phyloP scores from a whole-genome alignment of 2,888 invertebrate genomes.

The Troglohyphantes excavatus region DNA sequence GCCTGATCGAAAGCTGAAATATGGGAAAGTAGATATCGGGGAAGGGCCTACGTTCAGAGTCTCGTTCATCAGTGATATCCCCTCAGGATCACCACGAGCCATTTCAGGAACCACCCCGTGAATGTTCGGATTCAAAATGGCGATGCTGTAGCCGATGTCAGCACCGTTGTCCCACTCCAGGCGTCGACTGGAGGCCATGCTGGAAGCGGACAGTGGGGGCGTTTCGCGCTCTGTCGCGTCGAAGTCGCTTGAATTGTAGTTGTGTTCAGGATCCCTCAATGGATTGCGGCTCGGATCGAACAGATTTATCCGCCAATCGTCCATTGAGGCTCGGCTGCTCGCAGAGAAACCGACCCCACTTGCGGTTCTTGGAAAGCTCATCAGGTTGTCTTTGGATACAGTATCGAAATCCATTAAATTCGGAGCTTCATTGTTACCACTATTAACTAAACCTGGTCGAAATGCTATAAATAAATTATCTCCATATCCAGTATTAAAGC shows the following conservation, averaged over 20 bases:
- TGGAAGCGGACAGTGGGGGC: constrained; percentile 86
- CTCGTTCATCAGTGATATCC: constrained; percentile 80
- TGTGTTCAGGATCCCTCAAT: no score
- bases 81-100: constrained; percentile 83
- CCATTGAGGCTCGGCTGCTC: background rate
- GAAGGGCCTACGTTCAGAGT: background rate
- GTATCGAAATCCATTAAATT: background rate
- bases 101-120: background rate
- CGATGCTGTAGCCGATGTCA: constrained; percentile 86
- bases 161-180: constrained; percentile 94
- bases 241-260: background rate
- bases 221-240: constrained; percentile 35
- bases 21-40: background rate
- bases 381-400: background rate
- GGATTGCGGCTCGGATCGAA: background rate
- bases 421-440: background rate
- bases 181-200: constrained; percentile 88
- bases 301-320: background rate
- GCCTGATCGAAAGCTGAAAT: background rate
- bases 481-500: background rate
- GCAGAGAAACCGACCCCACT: background rate
- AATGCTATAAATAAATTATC: background rate
- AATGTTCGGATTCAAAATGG: no score
- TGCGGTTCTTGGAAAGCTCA: no score
- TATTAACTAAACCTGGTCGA: background rate